Evolutionary conservation across 2,888 invertebrate species (phyloP).

Genomic region (Tachina grossa): DNA sequence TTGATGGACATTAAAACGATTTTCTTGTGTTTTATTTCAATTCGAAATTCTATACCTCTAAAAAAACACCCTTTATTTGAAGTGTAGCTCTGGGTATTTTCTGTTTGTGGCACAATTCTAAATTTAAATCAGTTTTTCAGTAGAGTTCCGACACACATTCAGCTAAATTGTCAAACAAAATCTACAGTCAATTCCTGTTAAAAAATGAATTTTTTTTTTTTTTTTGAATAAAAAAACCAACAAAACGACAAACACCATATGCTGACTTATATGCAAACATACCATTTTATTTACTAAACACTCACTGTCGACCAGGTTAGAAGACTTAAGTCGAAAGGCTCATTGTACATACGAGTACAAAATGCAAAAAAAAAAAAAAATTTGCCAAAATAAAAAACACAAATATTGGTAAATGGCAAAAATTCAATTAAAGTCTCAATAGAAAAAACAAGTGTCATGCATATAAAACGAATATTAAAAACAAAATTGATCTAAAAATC

Average conservation of each 20-base stretch:
- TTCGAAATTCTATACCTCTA: too few relatives aligned
- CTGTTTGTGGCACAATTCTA: constrained; percentile 35
- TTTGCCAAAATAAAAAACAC: constrained; percentile 2
- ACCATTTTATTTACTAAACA: background rate
- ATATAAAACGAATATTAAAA: constrained; percentile 14
- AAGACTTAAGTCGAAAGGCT: constrained; percentile 21
- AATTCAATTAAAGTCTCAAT: constrained; percentile 54
- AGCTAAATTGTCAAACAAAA: background rate
- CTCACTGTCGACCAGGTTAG: constrained; percentile 1
- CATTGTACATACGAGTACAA: background rate
- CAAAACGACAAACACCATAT: background rate
- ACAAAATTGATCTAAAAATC: constrained; percentile 8
- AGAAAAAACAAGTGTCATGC: constrained; percentile 8
- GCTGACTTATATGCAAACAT: background rate
- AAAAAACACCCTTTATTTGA: too few relatives aligned
- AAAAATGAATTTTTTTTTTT: background rate
- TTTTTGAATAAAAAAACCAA: background rate
- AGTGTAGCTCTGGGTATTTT: background rate
- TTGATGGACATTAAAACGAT: too few relatives aligned
- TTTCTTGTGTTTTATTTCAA: too few relatives aligned
- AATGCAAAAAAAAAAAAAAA: too few relatives aligned
- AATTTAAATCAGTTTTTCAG: constrained; percentile 8
- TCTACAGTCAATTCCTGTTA: background rate
- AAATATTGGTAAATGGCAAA: constrained; percentile 11
- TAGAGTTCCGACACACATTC: background rate